Evolutionary conservation across 2,888 invertebrate species (phyloP).

Genomic region (Bombyx huttoni): DNA sequence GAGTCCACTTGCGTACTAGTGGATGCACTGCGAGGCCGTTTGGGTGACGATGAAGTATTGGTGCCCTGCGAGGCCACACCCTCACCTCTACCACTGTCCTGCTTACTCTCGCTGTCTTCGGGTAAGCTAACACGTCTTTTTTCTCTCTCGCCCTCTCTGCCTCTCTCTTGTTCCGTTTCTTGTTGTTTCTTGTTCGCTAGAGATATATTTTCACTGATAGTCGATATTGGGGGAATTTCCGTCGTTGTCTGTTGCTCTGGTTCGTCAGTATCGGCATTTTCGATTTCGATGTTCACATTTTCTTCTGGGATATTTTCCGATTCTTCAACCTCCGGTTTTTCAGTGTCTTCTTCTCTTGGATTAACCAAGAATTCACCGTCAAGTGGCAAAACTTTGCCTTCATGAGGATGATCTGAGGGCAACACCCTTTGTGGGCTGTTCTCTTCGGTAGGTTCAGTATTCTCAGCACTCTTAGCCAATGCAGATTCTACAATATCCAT

Average conservation of each 20-base stretch:
- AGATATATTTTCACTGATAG: conserved; percentile 80
- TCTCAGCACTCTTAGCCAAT: conserved; percentile 30
- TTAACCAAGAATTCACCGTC: conserved; percentile 59
- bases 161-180: conserved; percentile 41
- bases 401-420: conserved; percentile 47
- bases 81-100: conserved; percentile 48
- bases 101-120: conserved; percentile 59
- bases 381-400: conserved; percentile 55
- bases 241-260: conserved; percentile 52
- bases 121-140: conserved; percentile 76
- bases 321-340: conserved; percentile 22
- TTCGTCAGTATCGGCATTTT: conserved; percentile 31
- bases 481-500: conserved; percentile 42
- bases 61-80: conserved; percentile 50
- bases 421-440: conserved; percentile 40
- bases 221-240: conserved; percentile 79
- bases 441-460: conserved; percentile 11
- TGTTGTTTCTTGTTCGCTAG: conserved; percentile 53
- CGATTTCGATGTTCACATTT: conserved; percentile 47
- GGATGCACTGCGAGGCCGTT: conserved; percentile 83
- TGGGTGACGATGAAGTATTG: conserved; percentile 72
- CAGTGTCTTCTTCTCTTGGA: conserved; percentile 32
- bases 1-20: conserved; percentile 89
- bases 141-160: conserved; percentile 55
- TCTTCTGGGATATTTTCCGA: conserved; percentile 31